A percentile compares a stretch with the other conserved stretches of the same genome.
Conservation (phyloP, 2,113 vertebrate species). For the Psittacula cyanocephala region DNA sequence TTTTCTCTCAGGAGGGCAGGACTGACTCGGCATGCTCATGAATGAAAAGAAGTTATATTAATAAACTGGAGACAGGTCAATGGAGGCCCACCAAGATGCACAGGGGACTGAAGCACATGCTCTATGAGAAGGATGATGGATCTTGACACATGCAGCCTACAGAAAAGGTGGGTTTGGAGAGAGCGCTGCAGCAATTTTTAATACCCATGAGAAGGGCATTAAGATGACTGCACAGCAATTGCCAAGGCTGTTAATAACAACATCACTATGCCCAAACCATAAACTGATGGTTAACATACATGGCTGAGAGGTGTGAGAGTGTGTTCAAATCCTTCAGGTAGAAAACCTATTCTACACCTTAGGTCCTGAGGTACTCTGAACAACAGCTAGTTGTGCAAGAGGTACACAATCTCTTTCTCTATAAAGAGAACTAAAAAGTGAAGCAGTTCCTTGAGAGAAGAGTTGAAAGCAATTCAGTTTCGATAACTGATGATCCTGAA, state of each 20-base stretch:
- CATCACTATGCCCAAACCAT: not conserved
- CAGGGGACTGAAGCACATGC: fast-evolving
- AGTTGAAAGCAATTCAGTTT: not conserved
- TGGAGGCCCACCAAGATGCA: not conserved
- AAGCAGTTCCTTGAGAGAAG: not conserved
- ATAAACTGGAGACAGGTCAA: not conserved
- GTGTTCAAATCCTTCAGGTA: not conserved
- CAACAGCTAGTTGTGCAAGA: not conserved
- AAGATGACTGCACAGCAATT: not conserved
- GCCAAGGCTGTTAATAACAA: not conserved
- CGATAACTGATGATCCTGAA: not conserved
- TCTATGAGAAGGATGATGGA: not conserved
- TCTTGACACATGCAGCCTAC: not conserved
- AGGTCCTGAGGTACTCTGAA: not conserved
- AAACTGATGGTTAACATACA: not conserved
- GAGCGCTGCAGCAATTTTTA: not conserved
- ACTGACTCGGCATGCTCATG: not conserved
- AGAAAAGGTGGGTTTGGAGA: not conserved
- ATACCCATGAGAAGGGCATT: not conserved
- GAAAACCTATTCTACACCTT: not conserved
- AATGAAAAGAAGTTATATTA: not conserved
- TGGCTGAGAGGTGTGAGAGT: not conserved
- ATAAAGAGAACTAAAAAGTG: not conserved
- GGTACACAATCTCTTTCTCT: not conserved
- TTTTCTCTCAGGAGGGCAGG: not conserved